Evolutionary conservation across 1,140 invertebrate genomes (phyloP).

Genomic region (Aleiodes sp.): DNA sequence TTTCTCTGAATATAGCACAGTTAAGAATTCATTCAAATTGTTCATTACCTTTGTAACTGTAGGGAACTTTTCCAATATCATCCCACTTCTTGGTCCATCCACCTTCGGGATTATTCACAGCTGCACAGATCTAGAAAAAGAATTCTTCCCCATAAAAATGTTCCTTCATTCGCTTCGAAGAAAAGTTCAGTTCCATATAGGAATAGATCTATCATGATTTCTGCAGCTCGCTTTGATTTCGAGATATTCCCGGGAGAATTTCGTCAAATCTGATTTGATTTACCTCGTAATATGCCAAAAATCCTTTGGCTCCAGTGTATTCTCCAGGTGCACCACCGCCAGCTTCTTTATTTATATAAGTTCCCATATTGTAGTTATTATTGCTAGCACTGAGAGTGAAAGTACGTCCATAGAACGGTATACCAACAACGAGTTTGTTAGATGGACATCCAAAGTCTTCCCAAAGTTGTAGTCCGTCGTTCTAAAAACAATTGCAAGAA

Average conservation of each 20-base stretch:
- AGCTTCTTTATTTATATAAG: constrained; percentile 87
- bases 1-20: too few relatives aligned
- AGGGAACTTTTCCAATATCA: constrained; percentile 82
- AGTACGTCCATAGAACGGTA: constrained; percentile 86
- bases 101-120: constrained; percentile 72
- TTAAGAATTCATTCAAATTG: constrained; percentile 25
- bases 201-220: not conserved
- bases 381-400: constrained; percentile 84
- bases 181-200: too few relatives aligned
- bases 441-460: constrained; percentile 85
- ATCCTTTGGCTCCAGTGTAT: constrained; percentile 86
- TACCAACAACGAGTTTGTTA: constrained; percentile 87
- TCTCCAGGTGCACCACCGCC: constrained; percentile 84
- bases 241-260: too few relatives aligned
- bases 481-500: too few relatives aligned
- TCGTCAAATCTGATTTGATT: constrained; percentile 2
- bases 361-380: constrained; percentile 82
- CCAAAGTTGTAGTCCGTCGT: constrained; percentile 86
- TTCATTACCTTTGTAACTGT: constrained; percentile 79
- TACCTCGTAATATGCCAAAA: constrained; percentile 89
- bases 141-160: constrained; percentile 20
- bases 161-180: too few relatives aligned
- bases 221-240: too few relatives aligned
- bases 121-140: constrained; percentile 76
- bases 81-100: constrained; percentile 88